Evolutionary conservation across 1,140 invertebrate species (phyloP).

Genomic region (Philotrypesis tridentata): DNA sequence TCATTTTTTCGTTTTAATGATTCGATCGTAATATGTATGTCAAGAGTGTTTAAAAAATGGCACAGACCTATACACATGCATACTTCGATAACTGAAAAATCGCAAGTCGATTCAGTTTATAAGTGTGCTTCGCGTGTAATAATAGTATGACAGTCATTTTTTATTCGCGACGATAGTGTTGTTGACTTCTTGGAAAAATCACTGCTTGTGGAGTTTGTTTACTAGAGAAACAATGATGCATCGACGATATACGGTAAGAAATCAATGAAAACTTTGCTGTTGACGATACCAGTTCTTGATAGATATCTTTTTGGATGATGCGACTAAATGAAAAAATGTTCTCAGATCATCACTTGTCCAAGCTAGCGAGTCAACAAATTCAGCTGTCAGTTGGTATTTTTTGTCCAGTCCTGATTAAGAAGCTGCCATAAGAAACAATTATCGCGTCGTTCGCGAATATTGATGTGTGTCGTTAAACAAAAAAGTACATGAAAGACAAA

Average conservation of each 20-base stretch:
- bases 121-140: too few species aligned
- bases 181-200: too few species aligned
- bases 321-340: background rate
- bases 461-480: conserved; percentile 33
- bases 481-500: conserved; percentile 32
- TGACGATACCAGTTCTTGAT: too few species aligned
- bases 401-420: conserved; percentile 7
- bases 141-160: too few species aligned
- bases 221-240: too few species aligned
- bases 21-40: conserved; percentile 36
- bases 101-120: background rate
- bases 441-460: conserved; percentile 37
- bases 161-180: too few species aligned
- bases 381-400: conserved; percentile 20
- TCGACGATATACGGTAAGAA: too few species aligned
- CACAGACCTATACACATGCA: background rate
- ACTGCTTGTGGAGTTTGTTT: too few species aligned
- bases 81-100: conserved; percentile 22
- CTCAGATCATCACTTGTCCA: background rate
- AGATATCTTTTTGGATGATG: too few species aligned
- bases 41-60: conserved; percentile 29
- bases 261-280: too few species aligned
- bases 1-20: background rate
- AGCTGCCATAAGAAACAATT: conserved; percentile 41
- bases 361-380: conserved; percentile 7